Base-by-base conservation (phyloP, 1,140 invertebrate genomes). In the Drosophila funebris region DNA sequence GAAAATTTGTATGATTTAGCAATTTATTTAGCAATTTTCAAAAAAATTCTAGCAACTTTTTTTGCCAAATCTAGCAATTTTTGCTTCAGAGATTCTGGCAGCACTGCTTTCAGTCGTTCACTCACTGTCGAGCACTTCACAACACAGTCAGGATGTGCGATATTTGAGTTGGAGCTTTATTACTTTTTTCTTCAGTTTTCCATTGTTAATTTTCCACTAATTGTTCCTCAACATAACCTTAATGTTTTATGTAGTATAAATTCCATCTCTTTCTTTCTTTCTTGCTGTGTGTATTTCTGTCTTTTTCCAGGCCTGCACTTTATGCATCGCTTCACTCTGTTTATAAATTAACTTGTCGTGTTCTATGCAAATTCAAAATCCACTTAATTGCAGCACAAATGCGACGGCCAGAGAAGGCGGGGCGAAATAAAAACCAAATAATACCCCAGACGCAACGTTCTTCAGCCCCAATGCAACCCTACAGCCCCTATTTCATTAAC, bases 311-410 rank as follows among this genome's bases (percentile, higher is more conserved):
- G 43, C 18, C 57, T 61, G 57, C 60, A 52, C 22, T 62, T 64
- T 24, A 64, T 64, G 48, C 61, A 9, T 39, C 31, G 61, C 61
- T 43, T 44, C 39, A 52, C 31, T 37, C 31, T 62, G 27, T 75
- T 74, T 79, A 64, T 71, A 73, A 81, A 76, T 76, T 73, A 76
- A 68, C 71, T 73, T 81, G 73, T 76, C 73, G 63, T 76, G 78
- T 81, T 80, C 39, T 57, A 46, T 61, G 67, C 77, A 67, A 72
- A 62, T 67, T 66, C 52, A 68, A 72, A 80, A 80, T 80, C 73
- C 68, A 62, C 62, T 72, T 68, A 56, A 60, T 61, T 78, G 44
- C 76, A 48, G 58, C 39, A 73, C 48, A 63, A 16, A 29, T 57
- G 52, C 31, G 16, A 56, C 4, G 11, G 8, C 44, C 18, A 29